Base-by-base conservation (phyloP, 2,797 vertebrate genomes). In the Microhierax caerulescens region DNA sequence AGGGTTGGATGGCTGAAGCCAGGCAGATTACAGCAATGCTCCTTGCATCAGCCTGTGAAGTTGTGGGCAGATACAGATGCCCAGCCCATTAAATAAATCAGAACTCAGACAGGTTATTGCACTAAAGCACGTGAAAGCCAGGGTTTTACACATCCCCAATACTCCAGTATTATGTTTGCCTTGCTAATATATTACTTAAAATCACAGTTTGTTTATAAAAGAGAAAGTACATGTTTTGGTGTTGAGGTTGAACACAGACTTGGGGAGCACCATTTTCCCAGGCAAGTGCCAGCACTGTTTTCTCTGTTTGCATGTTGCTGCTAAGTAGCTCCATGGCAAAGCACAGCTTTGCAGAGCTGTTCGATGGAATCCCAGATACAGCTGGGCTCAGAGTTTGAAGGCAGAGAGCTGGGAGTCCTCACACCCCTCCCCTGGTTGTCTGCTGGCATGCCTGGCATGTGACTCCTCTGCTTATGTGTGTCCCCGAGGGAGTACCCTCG, bases 61-160 rank as follows among this genome's bases (percentile, higher is more conserved):
- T 21, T 73, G 45, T 24, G 20, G 68, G 72, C 59, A 64, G 64
- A 45, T 1, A 19, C 0, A 2, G 36, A 72, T 65, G 57, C 20
- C 51, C 70, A 75, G 27, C 5, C 21, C 34, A 51, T 85, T 53
- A 59, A 70, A 61, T 41, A 85, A 67, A 57, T 67, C 23, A 60
- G 61, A 45, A 54, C 20, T 13, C 63, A 68, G 39, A 23, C 2
- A 5, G 4, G 3, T 74, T 91, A 34, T 45, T 81, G 22, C 34
- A 48, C 13, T 30, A 19, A 37, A 0, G 2, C 10, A 0, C 48
- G 41, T 59, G 84, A 72, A 80, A 91, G 47, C 15, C 60, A 68
- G 41, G 28, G 32, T 25, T 91, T 79, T 81, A 41, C 65, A 73
- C 1, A 0, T 41, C n/a, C n/a, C 54, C 0, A 0, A 0, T 54